Evolutionary conservation across 2,113 vertebrate species (phyloP).

Genomic region (Galemys pyrenaicus): DNA sequence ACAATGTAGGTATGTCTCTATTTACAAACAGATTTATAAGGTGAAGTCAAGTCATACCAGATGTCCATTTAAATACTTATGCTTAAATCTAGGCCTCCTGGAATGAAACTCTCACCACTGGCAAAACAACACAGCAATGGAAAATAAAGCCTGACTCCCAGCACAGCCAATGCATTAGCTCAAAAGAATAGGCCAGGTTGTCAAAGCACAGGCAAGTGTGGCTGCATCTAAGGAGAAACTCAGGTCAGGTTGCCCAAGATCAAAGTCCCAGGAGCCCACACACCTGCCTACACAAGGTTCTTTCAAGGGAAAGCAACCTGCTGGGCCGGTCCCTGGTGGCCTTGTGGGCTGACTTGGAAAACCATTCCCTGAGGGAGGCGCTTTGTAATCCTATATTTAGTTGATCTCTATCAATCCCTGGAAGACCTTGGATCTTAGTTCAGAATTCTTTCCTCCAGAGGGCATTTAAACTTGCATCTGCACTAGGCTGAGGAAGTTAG

Average conservation of each 20-base stretch:
- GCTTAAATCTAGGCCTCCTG: not conserved
- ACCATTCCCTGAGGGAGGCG: not conserved
- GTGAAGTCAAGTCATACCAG: not conserved
- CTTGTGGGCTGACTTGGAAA: not conserved
- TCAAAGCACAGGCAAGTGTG: not conserved
- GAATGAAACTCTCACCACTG: not conserved
- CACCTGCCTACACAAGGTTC: not conserved
- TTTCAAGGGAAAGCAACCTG: not conserved
- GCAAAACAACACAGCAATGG: not conserved
- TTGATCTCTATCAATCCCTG: not conserved
- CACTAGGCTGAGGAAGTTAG: not conserved
- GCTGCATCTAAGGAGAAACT: not conserved
- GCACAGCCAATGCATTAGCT: not conserved
- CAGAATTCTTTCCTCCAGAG: not conserved
- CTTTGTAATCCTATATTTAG: not conserved
- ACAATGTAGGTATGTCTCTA: not conserved
- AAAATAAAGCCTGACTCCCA: constrained; percentile 8
- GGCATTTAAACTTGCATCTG: not conserved
- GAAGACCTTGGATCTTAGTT: not conserved
- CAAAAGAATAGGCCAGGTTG: not conserved
- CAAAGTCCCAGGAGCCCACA: not conserved
- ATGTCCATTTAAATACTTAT: not conserved
- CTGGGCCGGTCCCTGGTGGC: not conserved
- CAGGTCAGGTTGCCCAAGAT: not conserved
- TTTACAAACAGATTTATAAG: not conserved